Evolutionary conservation across 2,888 invertebrate species (phyloP).

Genomic region (Tinea pellionella): DNA sequence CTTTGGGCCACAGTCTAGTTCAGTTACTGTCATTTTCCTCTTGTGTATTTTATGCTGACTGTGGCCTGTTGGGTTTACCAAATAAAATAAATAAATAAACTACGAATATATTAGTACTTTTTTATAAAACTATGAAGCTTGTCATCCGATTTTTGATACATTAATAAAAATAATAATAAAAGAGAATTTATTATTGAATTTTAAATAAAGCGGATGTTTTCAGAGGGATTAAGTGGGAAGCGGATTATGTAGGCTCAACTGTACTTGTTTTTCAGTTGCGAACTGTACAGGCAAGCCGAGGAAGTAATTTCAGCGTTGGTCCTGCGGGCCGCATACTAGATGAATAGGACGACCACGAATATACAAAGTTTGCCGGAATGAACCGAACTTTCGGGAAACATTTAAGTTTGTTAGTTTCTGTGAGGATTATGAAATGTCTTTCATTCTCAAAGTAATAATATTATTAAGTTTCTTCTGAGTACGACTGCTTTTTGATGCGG

Average conservation of each 20-base stretch:
- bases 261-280: constrained; percentile 12
- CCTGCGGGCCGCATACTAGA: constrained; percentile 30
- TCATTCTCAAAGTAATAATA: neutral
- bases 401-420: neutral
- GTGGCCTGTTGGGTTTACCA: too few species aligned
- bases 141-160: too few species aligned
- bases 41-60: too few species aligned
- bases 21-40: too few species aligned
- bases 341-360: constrained; percentile 20
- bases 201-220: neutral
- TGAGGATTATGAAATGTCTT: neutral
- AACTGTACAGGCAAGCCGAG: constrained; percentile 9
- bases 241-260: neutral
- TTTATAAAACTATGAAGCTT: too few species aligned
- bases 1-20: too few species aligned
- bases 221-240: neutral
- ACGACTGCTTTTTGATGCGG: neutral
- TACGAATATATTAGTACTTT: too few species aligned
- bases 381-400: neutral
- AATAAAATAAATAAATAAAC: too few species aligned
- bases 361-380: neutral
- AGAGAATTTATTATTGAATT: neutral
- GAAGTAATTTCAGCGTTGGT: constrained; percentile 15
- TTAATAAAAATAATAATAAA: too few species aligned
- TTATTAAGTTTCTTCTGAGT: neutral